These are phyloP conservation scores for Acanthisitta chloris DNA, from an alignment of 2,113 vertebrate species.

Conservation along the genomic window DNA sequence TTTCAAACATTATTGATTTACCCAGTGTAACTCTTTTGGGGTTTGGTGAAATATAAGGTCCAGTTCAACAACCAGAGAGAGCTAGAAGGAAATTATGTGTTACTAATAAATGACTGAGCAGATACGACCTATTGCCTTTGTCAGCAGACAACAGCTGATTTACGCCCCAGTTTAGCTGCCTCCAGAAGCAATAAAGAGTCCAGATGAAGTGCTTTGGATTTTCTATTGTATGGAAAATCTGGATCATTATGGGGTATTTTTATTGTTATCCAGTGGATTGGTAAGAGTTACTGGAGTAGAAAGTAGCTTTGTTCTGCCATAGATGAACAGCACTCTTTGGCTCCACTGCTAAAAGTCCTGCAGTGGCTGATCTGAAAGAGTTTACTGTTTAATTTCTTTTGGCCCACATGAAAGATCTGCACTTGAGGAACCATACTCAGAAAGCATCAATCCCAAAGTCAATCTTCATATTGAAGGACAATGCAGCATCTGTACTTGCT, in stretches of 20 bases:
- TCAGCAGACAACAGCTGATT: constrained; percentile 28
- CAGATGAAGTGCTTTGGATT: background rate
- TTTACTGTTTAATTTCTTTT: background rate
- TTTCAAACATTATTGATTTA: background rate
- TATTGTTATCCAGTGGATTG: background rate
- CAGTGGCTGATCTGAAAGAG: background rate
- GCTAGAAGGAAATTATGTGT: background rate
- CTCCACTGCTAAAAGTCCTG: background rate
- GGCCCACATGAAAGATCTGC: background rate
- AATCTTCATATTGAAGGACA: background rate
- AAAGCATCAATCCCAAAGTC: background rate
- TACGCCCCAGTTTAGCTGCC: background rate
- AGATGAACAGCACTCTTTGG: background rate
- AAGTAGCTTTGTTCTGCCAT: background rate
- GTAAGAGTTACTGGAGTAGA: background rate
- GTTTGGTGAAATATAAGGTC: background rate
- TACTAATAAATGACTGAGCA: background rate
- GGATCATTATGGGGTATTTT: background rate
- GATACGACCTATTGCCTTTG: constrained; percentile 10
- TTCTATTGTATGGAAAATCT: background rate
- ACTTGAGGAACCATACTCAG: background rate
- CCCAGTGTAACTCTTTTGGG: background rate
- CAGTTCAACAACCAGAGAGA: background rate
- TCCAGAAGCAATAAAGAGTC: background rate
- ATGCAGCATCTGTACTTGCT: background rate